Evolutionary conservation across 2,797 vertebrate genomes (phyloP).

Genomic region (Cercopithecus mitis): DNA sequence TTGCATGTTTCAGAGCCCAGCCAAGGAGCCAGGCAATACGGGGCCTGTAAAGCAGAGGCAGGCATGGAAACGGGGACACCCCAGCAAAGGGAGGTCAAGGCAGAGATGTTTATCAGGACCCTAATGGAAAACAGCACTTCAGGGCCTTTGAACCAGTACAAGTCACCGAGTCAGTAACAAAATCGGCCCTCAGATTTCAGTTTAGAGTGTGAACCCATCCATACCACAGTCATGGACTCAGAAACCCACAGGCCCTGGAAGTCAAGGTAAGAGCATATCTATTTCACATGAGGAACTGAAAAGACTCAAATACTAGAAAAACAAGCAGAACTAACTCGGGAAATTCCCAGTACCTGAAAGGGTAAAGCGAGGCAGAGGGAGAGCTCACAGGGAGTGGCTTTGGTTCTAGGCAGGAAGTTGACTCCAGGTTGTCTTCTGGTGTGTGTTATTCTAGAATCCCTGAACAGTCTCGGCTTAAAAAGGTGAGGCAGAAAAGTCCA

Average conservation of each 20-base stretch:
- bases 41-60: fast-evolving
- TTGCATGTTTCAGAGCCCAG: background rate
- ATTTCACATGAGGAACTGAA: fast-evolving
- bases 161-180: background rate
- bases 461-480: fast-evolving
- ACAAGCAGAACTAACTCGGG: background rate
- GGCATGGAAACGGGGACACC: fast-evolving
- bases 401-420: background rate
- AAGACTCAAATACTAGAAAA: background rate
- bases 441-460: fast-evolving
- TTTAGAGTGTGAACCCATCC: background rate
- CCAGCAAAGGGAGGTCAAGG: fast-evolving
- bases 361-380: fast-evolving
- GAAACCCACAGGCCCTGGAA: background rate
- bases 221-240: background rate
- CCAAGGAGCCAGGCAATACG: fast-evolving
- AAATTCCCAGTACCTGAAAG: too few relatives aligned
- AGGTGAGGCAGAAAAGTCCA: background rate
- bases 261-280: background rate
- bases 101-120: background rate
- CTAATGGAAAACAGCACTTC: fast-evolving
- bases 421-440: fast-evolving
- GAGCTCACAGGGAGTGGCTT: too few relatives aligned
- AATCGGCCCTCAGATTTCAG: background rate
- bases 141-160: too few relatives aligned